Conservation (phyloP, 2,888 invertebrate species). For the Caenorhabditis sp. region DNA sequence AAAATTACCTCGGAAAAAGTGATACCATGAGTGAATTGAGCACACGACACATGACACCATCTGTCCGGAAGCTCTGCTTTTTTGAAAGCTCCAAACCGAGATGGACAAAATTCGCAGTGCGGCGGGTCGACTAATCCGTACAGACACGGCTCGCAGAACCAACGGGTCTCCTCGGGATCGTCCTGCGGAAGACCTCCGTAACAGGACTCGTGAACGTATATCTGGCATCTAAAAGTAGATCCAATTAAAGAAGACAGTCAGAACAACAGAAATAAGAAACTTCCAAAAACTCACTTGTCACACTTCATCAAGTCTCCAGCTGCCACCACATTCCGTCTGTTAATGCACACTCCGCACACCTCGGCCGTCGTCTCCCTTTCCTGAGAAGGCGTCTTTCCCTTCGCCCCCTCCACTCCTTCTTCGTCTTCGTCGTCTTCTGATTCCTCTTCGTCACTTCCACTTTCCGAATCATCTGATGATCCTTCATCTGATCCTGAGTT, state of each 20-base stretch:
- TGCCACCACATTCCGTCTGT: constrained; percentile 48
- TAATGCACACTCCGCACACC: constrained; percentile 77
- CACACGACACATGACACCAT: constrained; percentile 98
- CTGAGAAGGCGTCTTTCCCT: background rate
- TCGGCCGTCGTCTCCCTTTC: background rate
- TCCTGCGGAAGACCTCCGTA: constrained; percentile 62
- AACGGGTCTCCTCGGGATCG: constrained; percentile 88
- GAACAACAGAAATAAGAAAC: no score
- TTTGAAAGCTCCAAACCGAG: constrained; percentile 91
- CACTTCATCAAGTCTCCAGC: constrained; percentile 76
- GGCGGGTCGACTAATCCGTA: constrained; percentile 86
- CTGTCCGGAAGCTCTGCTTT: constrained; percentile 86
- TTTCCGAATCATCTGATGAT: constrained; percentile 13
- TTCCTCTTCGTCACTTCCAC: constrained; percentile 61
- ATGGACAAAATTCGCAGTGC: constrained; percentile 95
- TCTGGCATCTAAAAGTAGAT: constrained; percentile 74
- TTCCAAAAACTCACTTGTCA: constrained; percentile 73
- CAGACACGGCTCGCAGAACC: constrained; percentile 98
- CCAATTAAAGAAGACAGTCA: background rate
- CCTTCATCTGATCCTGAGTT: constrained; percentile 8
- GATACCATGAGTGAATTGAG: constrained; percentile 96
- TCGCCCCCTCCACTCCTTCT: constrained; percentile 18
- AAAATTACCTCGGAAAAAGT: constrained; percentile 90
- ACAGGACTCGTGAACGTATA: constrained; percentile 81
- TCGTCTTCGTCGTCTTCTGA: constrained; percentile 71